Conservation (phyloP, 2,888 invertebrate genomes). For the Acanthosoma haemorrhoidale region DNA sequence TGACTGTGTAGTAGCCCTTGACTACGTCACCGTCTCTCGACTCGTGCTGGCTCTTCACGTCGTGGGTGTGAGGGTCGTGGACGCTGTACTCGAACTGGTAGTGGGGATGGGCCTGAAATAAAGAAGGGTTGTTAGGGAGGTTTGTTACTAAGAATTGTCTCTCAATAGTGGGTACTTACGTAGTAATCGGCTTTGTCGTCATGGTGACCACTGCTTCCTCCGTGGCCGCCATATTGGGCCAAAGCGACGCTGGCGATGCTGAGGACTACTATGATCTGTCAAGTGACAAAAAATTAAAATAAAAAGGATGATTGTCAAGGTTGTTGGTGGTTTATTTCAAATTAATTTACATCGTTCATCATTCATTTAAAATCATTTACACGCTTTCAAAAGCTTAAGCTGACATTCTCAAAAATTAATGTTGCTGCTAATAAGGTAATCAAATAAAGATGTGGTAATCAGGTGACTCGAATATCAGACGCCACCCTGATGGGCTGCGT, state of each 20-base stretch:
- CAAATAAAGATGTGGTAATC: no score
- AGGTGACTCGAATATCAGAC: no score
- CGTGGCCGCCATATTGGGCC: not conserved
- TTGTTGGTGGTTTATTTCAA: not conserved
- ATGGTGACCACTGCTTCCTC: not conserved
- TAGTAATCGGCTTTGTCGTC: constrained; percentile 28
- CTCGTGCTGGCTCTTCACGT: constrained; percentile 31
- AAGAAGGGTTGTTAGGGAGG: not conserved
- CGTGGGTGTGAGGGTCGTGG: constrained; percentile 31
- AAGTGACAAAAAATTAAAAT: not conserved
- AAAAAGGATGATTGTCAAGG: no score
- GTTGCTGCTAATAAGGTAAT: no score
- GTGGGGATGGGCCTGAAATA: constrained; percentile 24
- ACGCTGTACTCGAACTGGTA: constrained; percentile 34
- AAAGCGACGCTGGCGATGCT: not conserved
- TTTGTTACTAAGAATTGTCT: not conserved
- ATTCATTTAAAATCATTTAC: no score
- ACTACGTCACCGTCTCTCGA: constrained; percentile 25
- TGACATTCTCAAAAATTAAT: no score
- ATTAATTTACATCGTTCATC: not conserved
- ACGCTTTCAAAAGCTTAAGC: no score
- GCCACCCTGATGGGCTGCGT: no score
- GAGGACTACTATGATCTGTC: not conserved
- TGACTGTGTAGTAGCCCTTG: constrained; percentile 32
- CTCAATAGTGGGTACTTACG: constrained; percentile 25